Conservation (phyloP, 92 coral and sea anemone genomes). For the Heliopora coerulea region DNA sequence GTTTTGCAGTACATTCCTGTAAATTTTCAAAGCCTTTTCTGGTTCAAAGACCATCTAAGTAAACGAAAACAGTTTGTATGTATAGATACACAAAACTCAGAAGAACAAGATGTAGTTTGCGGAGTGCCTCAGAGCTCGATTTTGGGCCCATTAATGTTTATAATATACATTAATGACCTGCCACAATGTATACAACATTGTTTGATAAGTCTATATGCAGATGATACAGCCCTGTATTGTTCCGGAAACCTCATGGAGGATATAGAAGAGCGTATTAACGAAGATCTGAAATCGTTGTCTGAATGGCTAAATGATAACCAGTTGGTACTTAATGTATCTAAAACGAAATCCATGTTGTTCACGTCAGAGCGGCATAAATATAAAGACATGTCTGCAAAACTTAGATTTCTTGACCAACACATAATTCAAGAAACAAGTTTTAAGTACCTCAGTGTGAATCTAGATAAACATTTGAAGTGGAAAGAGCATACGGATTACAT, state of each 20-base stretch:
- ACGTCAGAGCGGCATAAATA: no score
- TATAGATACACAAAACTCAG: slow-evolving; percentile 51
- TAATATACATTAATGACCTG: slow-evolving; percentile 30
- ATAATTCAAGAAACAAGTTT: no score
- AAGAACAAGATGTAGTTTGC: slow-evolving; percentile 34
- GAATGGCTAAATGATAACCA: slow-evolving; percentile 12
- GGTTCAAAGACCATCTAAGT: no score
- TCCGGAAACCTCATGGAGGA: neutral
- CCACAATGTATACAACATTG: slow-evolving; percentile 20
- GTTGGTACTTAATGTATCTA: slow-evolving; percentile 26
- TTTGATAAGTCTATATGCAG: neutral
- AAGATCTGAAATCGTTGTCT: slow-evolving; percentile 34
- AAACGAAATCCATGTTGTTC: neutral
- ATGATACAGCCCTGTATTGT: neutral
- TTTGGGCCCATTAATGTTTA: slow-evolving; percentile 36
- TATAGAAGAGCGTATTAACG: slow-evolving; percentile 7
- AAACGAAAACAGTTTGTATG: slow-evolving; percentile 50
- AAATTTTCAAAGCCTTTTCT: slow-evolving; percentile 44
- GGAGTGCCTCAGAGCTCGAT: slow-evolving; percentile 51
- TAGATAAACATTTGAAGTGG: neutral
- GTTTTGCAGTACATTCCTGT: no score
- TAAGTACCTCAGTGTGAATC: neutral
- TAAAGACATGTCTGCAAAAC: no score
- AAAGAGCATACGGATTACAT: neutral
- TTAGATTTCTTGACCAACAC: no score